Base-by-base conservation (phyloP, 2,113 vertebrate genomes). In the Gallinago paraguaiae region DNA sequence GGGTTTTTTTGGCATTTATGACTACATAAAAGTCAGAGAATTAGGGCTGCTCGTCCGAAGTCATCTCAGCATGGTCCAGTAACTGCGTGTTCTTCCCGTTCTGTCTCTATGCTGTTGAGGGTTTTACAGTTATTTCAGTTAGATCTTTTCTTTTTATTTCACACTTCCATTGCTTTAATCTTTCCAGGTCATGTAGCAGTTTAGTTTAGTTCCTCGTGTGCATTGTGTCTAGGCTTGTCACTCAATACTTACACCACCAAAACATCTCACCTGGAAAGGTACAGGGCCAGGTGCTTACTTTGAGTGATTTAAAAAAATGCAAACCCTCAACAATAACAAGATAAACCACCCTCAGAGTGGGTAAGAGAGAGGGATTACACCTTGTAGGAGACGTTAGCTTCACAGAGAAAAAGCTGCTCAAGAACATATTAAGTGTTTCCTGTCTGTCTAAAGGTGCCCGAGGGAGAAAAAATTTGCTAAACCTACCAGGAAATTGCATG, bases 131-230 rank as follows among this genome's bases (percentile, higher is more conserved):
- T 96, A 84, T 79, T 88, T 95, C 88, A 84, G 91, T 88, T 85
- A 71, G 86, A 78, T 96, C 88, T 92, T 93, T 83, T 78, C 72
- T 79, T 90, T 88, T 94, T 91, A 88, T 92, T 93, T 96, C 88
- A 94, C 86, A 96, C 93, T 95, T 96, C 74, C 78, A 61, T 84
- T 91, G 74, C 86, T 96, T 90, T 86, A 72, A 88, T 92, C 92
- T 93, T 94, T 96, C 79, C 5, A 8, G 92, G 86, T 92, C 93
- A 91, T 20, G 31, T 41, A 92, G 83, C 92, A 84, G 65, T 86
- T 94, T 60, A 81, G 64, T 93, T 94, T 81, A 64, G 86, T 85
- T 96, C 50, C 67, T 89, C 23, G 23, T 85, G 20, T 77, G 54
- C 13, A 1, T 85, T 96, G 71, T 15, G 2, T 64, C 80, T 87